phyloP scores from a whole-genome alignment of 2,888 invertebrate genomes.

The Cryptosula pallasiana region DNA sequence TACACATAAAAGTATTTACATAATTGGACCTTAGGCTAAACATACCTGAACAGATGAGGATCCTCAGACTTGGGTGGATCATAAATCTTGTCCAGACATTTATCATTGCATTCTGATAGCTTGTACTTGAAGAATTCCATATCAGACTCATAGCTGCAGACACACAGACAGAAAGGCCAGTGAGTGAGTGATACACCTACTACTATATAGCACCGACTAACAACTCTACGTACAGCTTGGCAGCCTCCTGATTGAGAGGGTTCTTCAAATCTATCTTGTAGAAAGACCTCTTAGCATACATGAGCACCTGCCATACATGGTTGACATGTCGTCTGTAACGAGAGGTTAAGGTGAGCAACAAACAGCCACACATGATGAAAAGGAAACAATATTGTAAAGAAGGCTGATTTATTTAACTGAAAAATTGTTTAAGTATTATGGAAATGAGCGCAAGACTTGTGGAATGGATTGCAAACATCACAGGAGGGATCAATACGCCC shows the following conservation, averaged over 20 bases:
- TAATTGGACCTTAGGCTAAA: too few relatives aligned
- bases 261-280: conserved; percentile 72
- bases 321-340: conserved; percentile 62
- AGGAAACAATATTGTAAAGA: too few relatives aligned
- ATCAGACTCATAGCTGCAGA: conserved; percentile 67
- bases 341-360: too few relatives aligned
- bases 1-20: too few relatives aligned
- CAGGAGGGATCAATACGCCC: too few relatives aligned
- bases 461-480: conserved; percentile 21
- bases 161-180: not conserved
- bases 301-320: conserved; percentile 83
- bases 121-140: conserved; percentile 66
- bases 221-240: conserved; percentile 54
- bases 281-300: conserved; percentile 77
- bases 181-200: conserved; percentile 26
- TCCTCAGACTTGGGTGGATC: conserved; percentile 70
- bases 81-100: conserved; percentile 69
- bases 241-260: conserved; percentile 69
- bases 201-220: conserved; percentile 29
- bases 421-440: too few relatives aligned
- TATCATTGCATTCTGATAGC: conserved; percentile 66
- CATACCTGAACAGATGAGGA: conserved; percentile 68
- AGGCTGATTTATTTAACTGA: too few relatives aligned
- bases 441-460: too few relatives aligned
- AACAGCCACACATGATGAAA: too few relatives aligned